Base-by-base conservation (phyloP, 2,113 vertebrate genomes). In the Aphelocoma coerulescens region DNA sequence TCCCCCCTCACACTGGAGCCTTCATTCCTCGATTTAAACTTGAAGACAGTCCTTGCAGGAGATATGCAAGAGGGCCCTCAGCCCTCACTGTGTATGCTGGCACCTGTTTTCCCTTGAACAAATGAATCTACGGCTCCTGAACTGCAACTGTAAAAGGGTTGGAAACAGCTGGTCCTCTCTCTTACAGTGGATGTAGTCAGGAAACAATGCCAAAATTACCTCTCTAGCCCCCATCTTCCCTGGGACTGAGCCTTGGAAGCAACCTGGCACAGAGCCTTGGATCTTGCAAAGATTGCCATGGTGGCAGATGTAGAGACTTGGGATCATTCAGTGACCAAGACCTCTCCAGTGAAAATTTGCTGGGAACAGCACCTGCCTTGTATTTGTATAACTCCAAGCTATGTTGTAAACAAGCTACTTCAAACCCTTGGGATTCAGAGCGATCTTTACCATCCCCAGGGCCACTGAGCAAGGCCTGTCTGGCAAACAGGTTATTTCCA, bases 321-420 rank as follows among this genome's bases (percentile, higher is more conserved):
- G 37, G 62, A 77, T 72, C 17, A 23, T 32, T 59, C 49, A n/a
- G 28, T 52, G 49, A 52, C 20, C 6, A 19, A 21, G 32, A 24
- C 71, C 37, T 62, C 51, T 57, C 18, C n/a, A 67, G 43, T 59
- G 73, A 55, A 79, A 67, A 35, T 91, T 52, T 85, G n/a, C 74
- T 65, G 71, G 66, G 41, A 89, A 33, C 24, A 58, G 77, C 83
- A 89, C 22, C 41, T 84, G 44, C 61, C 39, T 63, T 75, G 24
- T 48, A 30, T 59, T 77, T 72, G 52, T 89, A 0, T 52, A 78
- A 59, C 65, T 72, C 22, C 5, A 11, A 69, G 71, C 44, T 76
- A 10, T 19, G 55, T 68, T 81, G 92, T 93, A 94, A 97, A 95
- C 88, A 95, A 95, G 55, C 26, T 21, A 37, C 91, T 77, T 62